A percentile compares a stretch with the other conserved stretches of the same genome.
These are phyloP conservation scores for Habrosyne pyritoides DNA, from an alignment of 2,888 invertebrate genomes.

Conservation along the genomic window DNA sequence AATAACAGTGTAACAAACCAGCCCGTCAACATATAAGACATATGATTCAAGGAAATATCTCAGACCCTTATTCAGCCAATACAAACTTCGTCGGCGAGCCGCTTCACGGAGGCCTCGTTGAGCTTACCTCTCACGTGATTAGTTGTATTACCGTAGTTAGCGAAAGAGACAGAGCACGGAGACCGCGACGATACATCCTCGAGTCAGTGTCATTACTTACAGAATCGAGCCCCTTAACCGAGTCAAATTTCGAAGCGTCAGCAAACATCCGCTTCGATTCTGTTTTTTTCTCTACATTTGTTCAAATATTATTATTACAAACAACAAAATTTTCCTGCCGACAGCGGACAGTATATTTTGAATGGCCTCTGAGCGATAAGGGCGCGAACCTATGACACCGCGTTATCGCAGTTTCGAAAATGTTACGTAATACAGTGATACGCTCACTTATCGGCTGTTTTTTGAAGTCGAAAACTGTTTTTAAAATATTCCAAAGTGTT, in stretches of 20 bases:
- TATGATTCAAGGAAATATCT: no score
- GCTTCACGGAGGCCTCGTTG: no score
- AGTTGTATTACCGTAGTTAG: no score
- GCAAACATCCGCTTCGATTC: background rate
- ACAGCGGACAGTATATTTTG: constrained; percentile 2
- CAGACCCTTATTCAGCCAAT: no score
- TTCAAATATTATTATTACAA: background rate
- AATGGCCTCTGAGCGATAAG: constrained; percentile 6
- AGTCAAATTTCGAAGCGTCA: background rate
- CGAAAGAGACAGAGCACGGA: no score
- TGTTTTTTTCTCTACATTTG: background rate
- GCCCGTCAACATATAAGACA: no score
- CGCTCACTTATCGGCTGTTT: constrained; percentile 32
- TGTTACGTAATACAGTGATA: constrained; percentile 25
- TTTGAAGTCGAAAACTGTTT: constrained; percentile 41
- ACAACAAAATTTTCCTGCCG: background rate
- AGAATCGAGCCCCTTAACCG: no score
- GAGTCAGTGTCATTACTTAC: no score
- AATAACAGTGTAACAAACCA: no score
- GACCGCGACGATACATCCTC: no score
- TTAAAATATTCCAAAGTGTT: constrained; percentile 35
- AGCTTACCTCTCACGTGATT: no score
- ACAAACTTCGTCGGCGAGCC: no score
- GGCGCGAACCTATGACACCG: background rate
- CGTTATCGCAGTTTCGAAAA: constrained; percentile 36